These are phyloP conservation scores for Poecile atricapillus DNA, from an alignment of 2,113 vertebrate genomes.

Conservation along the genomic window DNA sequence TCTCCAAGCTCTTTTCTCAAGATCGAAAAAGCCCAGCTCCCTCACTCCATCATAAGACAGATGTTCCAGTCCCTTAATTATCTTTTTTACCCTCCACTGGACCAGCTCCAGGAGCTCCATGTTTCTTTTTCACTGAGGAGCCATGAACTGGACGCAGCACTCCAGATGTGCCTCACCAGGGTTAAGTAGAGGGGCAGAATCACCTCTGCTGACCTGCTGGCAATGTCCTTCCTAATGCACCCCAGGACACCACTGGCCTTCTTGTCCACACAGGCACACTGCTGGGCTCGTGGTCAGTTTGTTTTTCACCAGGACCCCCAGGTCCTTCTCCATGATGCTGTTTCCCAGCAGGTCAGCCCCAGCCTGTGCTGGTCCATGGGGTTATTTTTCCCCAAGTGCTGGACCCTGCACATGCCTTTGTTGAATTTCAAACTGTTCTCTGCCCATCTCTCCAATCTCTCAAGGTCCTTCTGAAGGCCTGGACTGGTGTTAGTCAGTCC, in stretches of 20 bases:
- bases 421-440: neutral
- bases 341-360: neutral
- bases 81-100: neutral
- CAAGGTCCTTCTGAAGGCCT: neutral
- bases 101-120: rapidly evolving
- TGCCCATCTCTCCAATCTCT: neutral
- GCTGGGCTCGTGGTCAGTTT: rapidly evolving
- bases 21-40: neutral
- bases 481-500: too few species aligned
- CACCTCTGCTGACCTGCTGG: too few species aligned
- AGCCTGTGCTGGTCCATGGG: too few species aligned
- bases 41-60: neutral
- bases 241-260: neutral
- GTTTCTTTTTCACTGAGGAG: neutral
- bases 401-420: neutral
- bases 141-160: too few species aligned
- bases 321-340: neutral
- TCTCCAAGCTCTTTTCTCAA: neutral
- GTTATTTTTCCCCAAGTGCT: neutral
- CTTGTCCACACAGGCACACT: neutral
- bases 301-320: neutral
- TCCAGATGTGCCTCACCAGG: neutral
- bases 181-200: neutral
- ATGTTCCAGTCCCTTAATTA: neutral
- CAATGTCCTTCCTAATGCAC: neutral